Conservation (phyloP, 2,797 vertebrate species). For the Onychomys arenicola region DNA sequence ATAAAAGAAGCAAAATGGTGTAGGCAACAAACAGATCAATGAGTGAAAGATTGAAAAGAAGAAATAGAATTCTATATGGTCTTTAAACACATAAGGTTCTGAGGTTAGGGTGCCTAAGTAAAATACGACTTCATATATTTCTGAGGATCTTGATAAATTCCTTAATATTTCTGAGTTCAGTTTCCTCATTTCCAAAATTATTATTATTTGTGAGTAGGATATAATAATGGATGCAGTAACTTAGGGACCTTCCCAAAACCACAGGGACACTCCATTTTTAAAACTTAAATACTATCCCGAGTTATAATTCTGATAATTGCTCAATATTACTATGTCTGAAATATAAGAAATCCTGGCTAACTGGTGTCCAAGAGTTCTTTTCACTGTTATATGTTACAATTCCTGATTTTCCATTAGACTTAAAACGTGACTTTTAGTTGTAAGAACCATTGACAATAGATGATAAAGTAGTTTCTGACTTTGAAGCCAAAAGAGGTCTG, state of each 20-base stretch:
- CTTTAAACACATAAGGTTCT: background rate
- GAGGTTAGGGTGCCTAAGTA: background rate
- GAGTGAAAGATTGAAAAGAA: background rate
- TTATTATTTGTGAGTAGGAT: background rate
- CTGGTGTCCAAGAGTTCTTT: background rate
- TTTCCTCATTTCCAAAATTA: background rate
- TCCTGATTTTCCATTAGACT: background rate
- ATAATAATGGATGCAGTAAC: background rate
- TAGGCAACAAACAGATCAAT: background rate
- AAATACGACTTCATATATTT: background rate
- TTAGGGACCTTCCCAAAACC: background rate
- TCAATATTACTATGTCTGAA: background rate
- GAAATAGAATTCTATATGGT: accelerated
- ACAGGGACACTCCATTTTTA: background rate
- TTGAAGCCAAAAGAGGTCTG: background rate
- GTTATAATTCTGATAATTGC: background rate
- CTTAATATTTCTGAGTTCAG: background rate
- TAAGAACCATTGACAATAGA: background rate
- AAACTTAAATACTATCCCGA: background rate
- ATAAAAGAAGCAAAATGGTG: background rate
- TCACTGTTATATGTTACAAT: background rate
- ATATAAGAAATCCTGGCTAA: background rate
- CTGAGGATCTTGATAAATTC: background rate
- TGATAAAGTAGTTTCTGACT: background rate
- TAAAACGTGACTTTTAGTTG: background rate